Evolutionary conservation across 1,140 invertebrate species (phyloP).

Genomic region (Zophobas morio): DNA sequence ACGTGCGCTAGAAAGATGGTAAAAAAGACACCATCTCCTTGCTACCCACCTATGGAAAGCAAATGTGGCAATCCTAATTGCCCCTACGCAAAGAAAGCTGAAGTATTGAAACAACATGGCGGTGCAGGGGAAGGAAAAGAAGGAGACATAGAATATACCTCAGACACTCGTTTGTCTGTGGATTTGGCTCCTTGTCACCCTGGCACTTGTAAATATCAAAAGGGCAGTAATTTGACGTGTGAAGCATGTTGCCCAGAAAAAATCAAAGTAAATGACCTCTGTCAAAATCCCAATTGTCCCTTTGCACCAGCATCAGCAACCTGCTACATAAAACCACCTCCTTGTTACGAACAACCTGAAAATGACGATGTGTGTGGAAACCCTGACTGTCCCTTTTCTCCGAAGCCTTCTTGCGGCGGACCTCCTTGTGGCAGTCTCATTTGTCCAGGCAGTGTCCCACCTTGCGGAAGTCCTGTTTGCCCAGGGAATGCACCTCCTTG

Average conservation of each 20-base stretch:
- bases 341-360: constrained; percentile 5
- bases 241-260: background rate
- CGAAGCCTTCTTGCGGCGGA: background rate
- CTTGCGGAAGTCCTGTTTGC: background rate
- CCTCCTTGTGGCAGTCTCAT: constrained; percentile 29
- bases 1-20: too few species aligned
- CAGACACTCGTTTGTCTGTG: background rate
- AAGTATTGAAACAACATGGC: background rate
- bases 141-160: constrained; percentile 10
- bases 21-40: constrained; percentile 1
- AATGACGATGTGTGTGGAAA: constrained; percentile 53
- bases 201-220: background rate
- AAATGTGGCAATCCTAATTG: constrained; percentile 35
- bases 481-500: background rate
- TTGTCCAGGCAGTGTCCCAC: constrained; percentile 25
- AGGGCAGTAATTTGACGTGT: constrained; percentile 23
- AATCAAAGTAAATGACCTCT: constrained; percentile 42
- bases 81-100: background rate
- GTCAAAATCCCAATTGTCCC: constrained; percentile 59
- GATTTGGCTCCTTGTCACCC: background rate
- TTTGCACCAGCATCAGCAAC: constrained; percentile 51
- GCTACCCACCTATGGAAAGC: background rate
- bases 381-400: constrained; percentile 57
- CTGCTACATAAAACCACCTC: constrained; percentile 14
- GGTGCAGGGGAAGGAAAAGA: background rate